Evolutionary conservation across 2,797 vertebrate species (phyloP).

Genomic region (Lithobates pipiens): DNA sequence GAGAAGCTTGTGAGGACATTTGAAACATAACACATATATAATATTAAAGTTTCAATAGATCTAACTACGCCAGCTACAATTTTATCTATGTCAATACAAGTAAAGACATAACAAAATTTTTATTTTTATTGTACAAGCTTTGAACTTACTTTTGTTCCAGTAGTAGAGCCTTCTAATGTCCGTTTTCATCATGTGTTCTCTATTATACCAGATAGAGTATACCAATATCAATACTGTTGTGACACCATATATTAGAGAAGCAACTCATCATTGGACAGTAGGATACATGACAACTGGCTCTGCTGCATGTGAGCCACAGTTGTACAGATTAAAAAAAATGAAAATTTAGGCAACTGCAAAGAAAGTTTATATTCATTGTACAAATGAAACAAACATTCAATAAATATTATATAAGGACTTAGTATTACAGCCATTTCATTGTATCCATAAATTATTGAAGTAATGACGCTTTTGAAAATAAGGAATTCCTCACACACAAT

Average conservation of each 20-base stretch:
- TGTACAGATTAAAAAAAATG: not conserved
- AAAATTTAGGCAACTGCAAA: not conserved
- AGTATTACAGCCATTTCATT: too few species aligned
- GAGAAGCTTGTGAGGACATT: conserved; percentile 68
- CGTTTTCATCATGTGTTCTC: not conserved
- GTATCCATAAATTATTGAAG: too few species aligned
- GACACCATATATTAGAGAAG: too few species aligned
- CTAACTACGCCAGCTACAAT: not conserved
- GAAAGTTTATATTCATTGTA: not conserved
- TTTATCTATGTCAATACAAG: conserved; percentile 9
- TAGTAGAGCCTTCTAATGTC: too few species aligned
- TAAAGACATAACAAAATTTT: conserved; percentile 18
- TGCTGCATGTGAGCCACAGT: not conserved
- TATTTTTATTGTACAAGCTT: conserved; percentile 13
- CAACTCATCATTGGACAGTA: not conserved
- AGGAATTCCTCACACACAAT: too few species aligned
- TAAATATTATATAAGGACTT: not conserved
- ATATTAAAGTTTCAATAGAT: not conserved
- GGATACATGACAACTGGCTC: not conserved
- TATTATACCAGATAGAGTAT: too few species aligned
- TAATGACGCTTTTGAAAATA: too few species aligned
- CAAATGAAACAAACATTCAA: not conserved
- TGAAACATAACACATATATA: not conserved
- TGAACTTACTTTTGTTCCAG: not conserved
- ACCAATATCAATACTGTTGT: too few species aligned